These are phyloP conservation scores for Electrona antarctica DNA, from an alignment of 2,113 vertebrate species.

Conservation along the genomic window DNA sequence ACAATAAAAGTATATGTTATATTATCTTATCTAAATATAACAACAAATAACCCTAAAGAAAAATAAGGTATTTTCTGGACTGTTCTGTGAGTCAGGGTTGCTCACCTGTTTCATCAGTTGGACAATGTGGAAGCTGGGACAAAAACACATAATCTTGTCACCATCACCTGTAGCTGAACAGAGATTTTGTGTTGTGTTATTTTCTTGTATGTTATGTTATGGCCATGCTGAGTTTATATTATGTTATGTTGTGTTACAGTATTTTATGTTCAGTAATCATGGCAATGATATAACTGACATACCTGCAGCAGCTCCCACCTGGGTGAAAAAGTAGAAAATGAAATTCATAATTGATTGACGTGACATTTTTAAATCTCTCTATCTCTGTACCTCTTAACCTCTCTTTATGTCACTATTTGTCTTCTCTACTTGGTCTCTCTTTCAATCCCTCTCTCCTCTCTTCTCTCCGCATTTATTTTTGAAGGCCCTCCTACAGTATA, in stretches of 20 bases:
- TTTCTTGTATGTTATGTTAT: too few relatives aligned
- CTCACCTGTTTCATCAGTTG: slow-evolving; percentile 67
- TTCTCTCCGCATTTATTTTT: too few relatives aligned
- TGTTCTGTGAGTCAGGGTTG: too few relatives aligned
- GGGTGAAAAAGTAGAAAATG: slow-evolving; percentile 15
- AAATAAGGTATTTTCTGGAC: too few relatives aligned
- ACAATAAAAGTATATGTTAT: too few relatives aligned
- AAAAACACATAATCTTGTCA: slow-evolving; percentile 63
- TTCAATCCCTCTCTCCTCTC: too few relatives aligned
- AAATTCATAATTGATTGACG: neutral
- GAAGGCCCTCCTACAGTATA: too few relatives aligned
- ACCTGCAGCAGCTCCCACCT: slow-evolving; percentile 58
- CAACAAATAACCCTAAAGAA: too few relatives aligned
- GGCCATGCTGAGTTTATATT: neutral
- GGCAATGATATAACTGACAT: neutral
- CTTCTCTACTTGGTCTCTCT: neutral
- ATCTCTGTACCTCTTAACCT: too few relatives aligned
- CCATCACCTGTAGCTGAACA: slow-evolving; percentile 59
- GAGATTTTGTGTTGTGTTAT: neutral
- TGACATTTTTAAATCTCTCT: too few relatives aligned
- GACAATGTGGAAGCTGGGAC: slow-evolving; percentile 62
- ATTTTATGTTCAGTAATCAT: neutral
- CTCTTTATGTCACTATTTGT: neutral
- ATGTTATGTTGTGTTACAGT: neutral
- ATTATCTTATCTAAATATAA: too few relatives aligned